phyloP scores from a whole-genome alignment of 2,113 vertebrate species.

The Channa argus region DNA sequence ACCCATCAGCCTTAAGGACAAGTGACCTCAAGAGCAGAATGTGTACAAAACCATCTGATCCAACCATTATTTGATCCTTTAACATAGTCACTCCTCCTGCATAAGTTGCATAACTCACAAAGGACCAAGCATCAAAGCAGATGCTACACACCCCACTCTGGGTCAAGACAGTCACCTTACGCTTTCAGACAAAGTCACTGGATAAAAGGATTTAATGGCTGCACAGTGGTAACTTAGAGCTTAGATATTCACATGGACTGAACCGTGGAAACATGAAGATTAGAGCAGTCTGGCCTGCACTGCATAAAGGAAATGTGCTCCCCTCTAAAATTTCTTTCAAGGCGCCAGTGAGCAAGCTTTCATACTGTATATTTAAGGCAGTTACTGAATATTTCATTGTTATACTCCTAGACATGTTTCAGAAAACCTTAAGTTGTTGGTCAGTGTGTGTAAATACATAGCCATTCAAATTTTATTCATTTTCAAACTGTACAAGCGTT shows the following conservation, averaged over 20 bases:
- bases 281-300: too few species aligned
- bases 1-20: conserved; percentile 12
- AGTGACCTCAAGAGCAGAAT: conserved; percentile 16
- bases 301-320: too few species aligned
- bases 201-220: conserved; percentile 19
- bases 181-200: neutral
- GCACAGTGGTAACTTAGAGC: neutral
- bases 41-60: conserved; percentile 39
- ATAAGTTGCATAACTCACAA: conserved; percentile 61
- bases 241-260: neutral
- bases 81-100: conserved; percentile 56
- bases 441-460: too few species aligned
- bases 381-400: too few species aligned
- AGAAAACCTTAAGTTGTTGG: too few species aligned
- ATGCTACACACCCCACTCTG: neutral
- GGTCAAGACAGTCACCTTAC: conserved; percentile 18
- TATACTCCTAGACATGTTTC: too few species aligned
- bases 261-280: conserved; percentile 8
- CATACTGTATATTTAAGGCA: too few species aligned
- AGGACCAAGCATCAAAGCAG: conserved; percentile 12
- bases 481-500: too few species aligned
- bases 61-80: conserved; percentile 35
- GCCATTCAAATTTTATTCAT: too few species aligned
- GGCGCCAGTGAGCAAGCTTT: too few species aligned
- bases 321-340: too few species aligned